These are phyloP conservation scores for Carterocephalus palaemon DNA, from an alignment of 2,888 invertebrate species.

Conservation along the genomic window DNA sequence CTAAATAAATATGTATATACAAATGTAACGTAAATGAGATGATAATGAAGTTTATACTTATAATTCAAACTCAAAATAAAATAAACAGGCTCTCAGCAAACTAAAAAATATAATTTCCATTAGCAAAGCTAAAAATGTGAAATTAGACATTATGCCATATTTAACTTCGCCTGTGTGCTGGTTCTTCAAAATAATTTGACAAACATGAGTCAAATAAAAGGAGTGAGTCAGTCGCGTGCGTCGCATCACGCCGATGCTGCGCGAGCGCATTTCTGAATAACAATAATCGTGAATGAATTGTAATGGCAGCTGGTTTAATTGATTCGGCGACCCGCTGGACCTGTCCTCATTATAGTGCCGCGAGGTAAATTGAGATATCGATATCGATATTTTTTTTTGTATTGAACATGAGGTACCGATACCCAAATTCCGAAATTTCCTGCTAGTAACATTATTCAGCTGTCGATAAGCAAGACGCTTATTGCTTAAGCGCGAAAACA, in stretches of 20 bases:
- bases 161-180: neutral
- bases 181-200: constrained; percentile 18
- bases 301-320: constrained; percentile 66
- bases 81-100: no score
- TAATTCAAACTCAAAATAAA: no score
- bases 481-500: constrained; percentile 17
- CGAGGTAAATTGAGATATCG: constrained; percentile 32
- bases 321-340: constrained; percentile 53
- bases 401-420: constrained; percentile 11
- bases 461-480: constrained; percentile 14
- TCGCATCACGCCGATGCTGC: constrained; percentile 46
- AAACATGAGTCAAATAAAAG: constrained; percentile 29
- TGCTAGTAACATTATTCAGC: constrained; percentile 5
- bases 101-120: no score
- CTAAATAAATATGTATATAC: no score
- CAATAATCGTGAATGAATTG: constrained; percentile 74
- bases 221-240: constrained; percentile 47
- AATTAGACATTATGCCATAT: neutral
- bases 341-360: constrained; percentile 44
- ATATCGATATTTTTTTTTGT: constrained; percentile 31
- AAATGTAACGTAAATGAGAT: no score
- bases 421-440: neutral
- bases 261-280: constrained; percentile 54
- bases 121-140: no score
- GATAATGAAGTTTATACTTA: no score